Evolutionary conservation across 64 coral and sea anemone species (phyloP).

Genomic region (Orbicella faveolata): DNA sequence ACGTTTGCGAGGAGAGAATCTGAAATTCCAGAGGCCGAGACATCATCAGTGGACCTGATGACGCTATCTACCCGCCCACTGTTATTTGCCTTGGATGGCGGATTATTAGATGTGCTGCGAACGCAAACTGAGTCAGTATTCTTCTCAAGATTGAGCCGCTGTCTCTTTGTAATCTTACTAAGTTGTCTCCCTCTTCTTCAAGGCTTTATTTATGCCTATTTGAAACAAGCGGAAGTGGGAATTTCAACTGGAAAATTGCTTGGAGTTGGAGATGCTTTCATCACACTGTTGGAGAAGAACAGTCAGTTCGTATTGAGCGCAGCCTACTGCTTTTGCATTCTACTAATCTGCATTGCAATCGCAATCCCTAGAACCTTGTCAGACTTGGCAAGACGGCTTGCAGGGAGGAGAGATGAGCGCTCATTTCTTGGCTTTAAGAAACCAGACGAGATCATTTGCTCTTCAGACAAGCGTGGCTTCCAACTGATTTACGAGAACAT

Average conservation of each 20-base stretch:
- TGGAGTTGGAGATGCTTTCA: conserved; percentile 70
- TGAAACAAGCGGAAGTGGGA: conserved; percentile 68
- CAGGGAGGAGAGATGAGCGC: conserved; percentile 85
- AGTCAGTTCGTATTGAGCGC: conserved; percentile 36
- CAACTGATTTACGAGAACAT: conserved; percentile 97
- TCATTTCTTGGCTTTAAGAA: conserved; percentile 92
- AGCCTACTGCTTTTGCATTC: conserved; percentile 82
- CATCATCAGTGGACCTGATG: background rate
- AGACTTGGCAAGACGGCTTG: conserved; percentile 79
- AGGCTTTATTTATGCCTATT: conserved; percentile 58
- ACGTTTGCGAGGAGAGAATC: conserved; percentile 3
- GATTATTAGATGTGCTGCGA: conserved; percentile 63
- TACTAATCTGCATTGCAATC: conserved; percentile 72
- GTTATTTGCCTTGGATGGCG: conserved; percentile 64
- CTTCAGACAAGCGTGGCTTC: conserved; percentile 79
- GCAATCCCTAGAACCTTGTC: conserved; percentile 92
- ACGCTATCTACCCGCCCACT: background rate
- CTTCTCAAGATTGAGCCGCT: conserved; percentile 71
- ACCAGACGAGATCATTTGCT: conserved; percentile 60
- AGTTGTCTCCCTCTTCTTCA: conserved; percentile 74
- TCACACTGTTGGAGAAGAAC: conserved; percentile 45
- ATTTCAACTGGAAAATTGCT: conserved; percentile 42
- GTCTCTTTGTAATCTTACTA: conserved; percentile 79
- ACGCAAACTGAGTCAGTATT: conserved; percentile 63
- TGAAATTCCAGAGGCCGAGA: background rate